Conservation (phyloP, 30 jellyfish, hydroid and myxozoan genomes). For the Aurelia sp. region DNA sequence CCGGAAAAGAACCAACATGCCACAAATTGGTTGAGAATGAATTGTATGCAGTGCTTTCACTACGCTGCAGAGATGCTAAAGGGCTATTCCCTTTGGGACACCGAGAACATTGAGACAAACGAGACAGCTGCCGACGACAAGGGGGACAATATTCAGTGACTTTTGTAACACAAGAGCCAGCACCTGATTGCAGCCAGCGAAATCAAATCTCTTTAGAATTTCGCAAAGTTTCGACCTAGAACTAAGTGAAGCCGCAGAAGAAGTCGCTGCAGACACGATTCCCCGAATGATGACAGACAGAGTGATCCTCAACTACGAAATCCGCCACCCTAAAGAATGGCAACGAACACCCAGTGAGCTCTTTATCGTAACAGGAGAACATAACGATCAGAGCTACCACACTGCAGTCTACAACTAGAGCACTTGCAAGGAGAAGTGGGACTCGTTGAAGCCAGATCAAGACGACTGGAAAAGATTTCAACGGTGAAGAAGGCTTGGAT, state of each 20-base stretch:
- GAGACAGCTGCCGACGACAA: background rate
- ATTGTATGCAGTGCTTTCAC: background rate
- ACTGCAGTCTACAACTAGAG: background rate
- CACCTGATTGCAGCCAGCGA: background rate
- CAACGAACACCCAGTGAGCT: background rate
- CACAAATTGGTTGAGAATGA: background rate
- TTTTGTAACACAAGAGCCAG: background rate
- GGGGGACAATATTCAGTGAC: slow-evolving; percentile 4
- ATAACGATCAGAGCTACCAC: background rate
- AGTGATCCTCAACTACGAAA: background rate
- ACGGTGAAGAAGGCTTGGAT: background rate
- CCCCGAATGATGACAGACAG: background rate
- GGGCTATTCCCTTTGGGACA: background rate
- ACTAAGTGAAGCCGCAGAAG: slow-evolving; percentile 2
- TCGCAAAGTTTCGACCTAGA: background rate
- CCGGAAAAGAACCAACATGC: background rate
- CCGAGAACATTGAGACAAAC: background rate
- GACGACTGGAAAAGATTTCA: slow-evolving; percentile 6
- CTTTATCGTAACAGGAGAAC: background rate
- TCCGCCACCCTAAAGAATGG: background rate
- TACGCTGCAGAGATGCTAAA: too few relatives aligned
- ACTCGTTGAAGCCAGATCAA: background rate
- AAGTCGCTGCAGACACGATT: background rate
- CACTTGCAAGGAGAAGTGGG: slow-evolving; percentile 10
- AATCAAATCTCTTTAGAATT: background rate